Evolutionary conservation across 2,113 vertebrate genomes (phyloP), one percentile per base, ranked within the genome.

Genomic region (Pterophyllum scalare): DNA sequence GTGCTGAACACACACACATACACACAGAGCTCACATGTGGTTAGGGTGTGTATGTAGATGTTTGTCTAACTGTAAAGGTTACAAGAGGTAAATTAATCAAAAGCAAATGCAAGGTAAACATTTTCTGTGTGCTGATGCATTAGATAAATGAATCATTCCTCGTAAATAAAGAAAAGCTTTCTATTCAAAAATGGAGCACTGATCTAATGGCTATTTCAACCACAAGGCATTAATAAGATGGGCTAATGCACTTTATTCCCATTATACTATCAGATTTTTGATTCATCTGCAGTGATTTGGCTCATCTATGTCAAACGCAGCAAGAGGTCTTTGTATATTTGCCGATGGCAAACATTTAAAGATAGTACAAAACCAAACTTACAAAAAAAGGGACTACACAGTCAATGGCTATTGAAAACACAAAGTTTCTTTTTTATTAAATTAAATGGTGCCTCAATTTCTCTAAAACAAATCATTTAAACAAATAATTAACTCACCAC

Each of bases 401-500:
- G 22, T 52, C 65, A 75, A 72, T 33, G 49, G 33, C 5, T 31
- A 38, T 19, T 77, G 20, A 72, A 54, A 54, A 72, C 11, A 72
- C 46, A 72, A 52, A 52, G 46, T 72, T 31, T 54, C 19, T 72
- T 7, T 7, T 72, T 70, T 38, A 38, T 72, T 54, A 33, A 72
- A 54, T 54, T 72, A 33, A 72, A 54, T 54, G 31, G 26, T 72
- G 49, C 19, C 40, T 24, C 26, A 31, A 31, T 31, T 56, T 80
- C 6, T 24, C 40, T 8, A 33, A 76, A 60, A 61, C 3, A 22
- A 43, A 64, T 12, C 11, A 52, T 64, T 60, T 20, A 59, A 49
- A 80, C 49, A 11, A 24, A 38, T 10, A 64, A 20, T 3, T 20
- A 15, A 96, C 98, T 99, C 95, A 99, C 98, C 98, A 99, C 93